Percentiles rank a stretch among this genome's conserved stretches.
Evolutionary conservation across 2,888 invertebrate genomes (phyloP).

Genomic region (Pheosia tremula): DNA sequence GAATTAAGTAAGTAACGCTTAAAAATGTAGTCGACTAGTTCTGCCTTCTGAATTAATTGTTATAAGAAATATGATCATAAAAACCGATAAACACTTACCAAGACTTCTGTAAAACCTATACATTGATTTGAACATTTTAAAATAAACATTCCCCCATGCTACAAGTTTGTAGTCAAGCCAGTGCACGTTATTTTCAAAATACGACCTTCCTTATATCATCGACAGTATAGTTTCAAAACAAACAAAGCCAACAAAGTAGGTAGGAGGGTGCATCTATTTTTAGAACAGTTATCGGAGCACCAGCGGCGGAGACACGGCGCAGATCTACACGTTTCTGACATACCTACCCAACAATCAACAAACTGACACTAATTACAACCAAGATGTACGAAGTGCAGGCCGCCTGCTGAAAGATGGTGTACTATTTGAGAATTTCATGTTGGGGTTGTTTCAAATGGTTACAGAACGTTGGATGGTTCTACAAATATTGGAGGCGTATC

Average conservation of each 20-base stretch:
- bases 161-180: background rate
- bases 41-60: too few relatives aligned
- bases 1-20: too few relatives aligned
- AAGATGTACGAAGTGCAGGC: constrained; percentile 26
- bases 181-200: constrained; percentile 8
- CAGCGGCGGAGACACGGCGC: constrained; percentile 54
- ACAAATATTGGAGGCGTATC: too few relatives aligned
- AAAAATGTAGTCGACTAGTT: too few relatives aligned
- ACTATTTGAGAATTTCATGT: constrained; percentile 10
- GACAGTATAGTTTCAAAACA: constrained; percentile 10
- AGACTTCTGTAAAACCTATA: too few relatives aligned
- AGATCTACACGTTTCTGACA: constrained; percentile 52
- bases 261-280: constrained; percentile 34
- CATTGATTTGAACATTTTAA: background rate
- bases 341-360: constrained; percentile 57
- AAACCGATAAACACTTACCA: too few relatives aligned
- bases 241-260: constrained; percentile 12
- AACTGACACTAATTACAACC: constrained; percentile 58
- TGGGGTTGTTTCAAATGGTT: background rate
- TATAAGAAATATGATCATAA: too few relatives aligned
- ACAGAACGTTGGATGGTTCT: too few relatives aligned
- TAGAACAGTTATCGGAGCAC: constrained; percentile 49
- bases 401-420: constrained; percentile 26
- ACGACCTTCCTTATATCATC: background rate
- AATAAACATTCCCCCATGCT: background rate